Evolutionary conservation across 2,113 vertebrate genomes (phyloP).

Genomic region (Sinocyclocheilus anophthalmus): DNA sequence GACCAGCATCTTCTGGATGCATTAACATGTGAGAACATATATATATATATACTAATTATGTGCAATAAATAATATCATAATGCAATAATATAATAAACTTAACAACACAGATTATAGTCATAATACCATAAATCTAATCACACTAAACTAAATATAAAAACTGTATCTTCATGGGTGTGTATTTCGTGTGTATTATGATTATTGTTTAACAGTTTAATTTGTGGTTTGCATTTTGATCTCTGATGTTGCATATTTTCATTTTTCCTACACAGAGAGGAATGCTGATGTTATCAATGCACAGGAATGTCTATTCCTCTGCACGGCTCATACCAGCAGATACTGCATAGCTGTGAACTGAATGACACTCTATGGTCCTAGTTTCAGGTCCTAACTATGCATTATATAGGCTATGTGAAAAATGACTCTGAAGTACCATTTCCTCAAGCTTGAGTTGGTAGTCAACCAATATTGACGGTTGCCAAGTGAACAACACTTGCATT

Average conservation of each 20-base stretch:
- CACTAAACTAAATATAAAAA: too few species aligned
- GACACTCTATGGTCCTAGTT: neutral
- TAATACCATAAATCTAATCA: too few species aligned
- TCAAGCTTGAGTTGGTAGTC: neutral
- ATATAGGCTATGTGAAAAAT: neutral
- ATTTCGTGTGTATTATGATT: neutral
- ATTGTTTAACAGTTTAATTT: neutral
- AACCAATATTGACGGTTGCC: neutral
- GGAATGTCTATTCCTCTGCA: conserved; percentile 59
- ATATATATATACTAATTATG: too few species aligned
- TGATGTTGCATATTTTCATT: conserved; percentile 39
- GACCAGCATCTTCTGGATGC: neutral
- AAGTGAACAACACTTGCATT: neutral
- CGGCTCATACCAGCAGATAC: conserved; percentile 36
- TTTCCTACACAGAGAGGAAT: conserved; percentile 57
- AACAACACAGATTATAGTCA: neutral
- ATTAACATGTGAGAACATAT: neutral
- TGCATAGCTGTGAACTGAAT: conserved; percentile 48
- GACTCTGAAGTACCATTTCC: neutral
- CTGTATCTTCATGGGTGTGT: neutral
- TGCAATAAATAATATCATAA: neutral
- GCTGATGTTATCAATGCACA: conserved; percentile 60
- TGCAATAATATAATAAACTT: neutral
- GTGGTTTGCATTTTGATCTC: conserved; percentile 12
- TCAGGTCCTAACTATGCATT: too few species aligned